Evolutionary conservation across 2,797 vertebrate genomes (phyloP), one percentile per base, ranked within the genome.

Genomic region (Bradypodion pumilum): DNA sequence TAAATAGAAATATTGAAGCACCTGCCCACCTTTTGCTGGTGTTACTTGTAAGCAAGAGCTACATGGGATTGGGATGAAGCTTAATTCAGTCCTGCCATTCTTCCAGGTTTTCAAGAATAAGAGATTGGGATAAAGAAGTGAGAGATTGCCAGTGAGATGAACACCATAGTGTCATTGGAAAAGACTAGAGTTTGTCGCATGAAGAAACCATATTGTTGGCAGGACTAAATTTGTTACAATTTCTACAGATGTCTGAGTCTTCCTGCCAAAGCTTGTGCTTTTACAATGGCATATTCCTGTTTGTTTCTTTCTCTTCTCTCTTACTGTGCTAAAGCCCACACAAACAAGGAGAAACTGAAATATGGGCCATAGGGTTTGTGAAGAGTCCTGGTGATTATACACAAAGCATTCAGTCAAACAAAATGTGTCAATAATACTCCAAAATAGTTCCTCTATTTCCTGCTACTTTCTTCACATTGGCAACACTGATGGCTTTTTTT

Each of bases 281-380:
- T 84, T 68, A 62, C 5, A 70, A 27, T 81, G 87, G 81, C 56
- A 23, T 80, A 1, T 0, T 86, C 21, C 49, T 89, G 35, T 74
- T 82, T 59, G 73, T 29, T 56, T 82, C 72, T 85, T 83, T 72
- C 27, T 87, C 75, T 84, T 77, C 40, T 76, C 79, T 60, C 0
- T 59, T 81, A 4, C 63, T 70, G 52, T 70, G 42, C 82, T 74
- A 56, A 85, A 91, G 83, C 83, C 8, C 15, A 68, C 35, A 85
- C 72, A 85, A 80, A 80, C 13, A n/a, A 59, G 21, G 70, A 85
- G 85, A 85, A 59, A 7, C 52, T 44, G 32, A 62, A 77, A 66
- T 46, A 60, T 29, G 62, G 69, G 69, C 62, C 46, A 25, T 23
- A 21, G 5, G 46, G 82, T 49, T 59, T 32, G 77, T 49, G 87